Evolutionary conservation across 35 echinoderm and acorn worm species (phyloP).

Genomic region (Heliocidaris erythrogramma): DNA sequence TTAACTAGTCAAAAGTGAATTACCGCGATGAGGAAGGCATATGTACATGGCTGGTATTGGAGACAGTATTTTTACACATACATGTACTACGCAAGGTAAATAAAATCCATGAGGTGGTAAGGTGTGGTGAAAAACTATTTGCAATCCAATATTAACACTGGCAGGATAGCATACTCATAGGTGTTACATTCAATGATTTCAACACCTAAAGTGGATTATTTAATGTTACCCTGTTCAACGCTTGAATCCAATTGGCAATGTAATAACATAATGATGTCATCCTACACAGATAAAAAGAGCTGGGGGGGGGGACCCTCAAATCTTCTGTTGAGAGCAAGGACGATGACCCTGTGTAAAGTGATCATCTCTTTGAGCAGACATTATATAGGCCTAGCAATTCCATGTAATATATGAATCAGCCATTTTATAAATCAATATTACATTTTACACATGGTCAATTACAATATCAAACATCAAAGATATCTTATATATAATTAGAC

Average conservation of each 20-base stretch:
- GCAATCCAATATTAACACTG: background rate
- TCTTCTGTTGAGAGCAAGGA: too few relatives aligned
- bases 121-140: background rate
- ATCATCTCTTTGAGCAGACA: too few relatives aligned
- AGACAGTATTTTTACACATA: background rate
- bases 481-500: too few relatives aligned
- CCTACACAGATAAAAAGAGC: background rate
- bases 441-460: too few relatives aligned
- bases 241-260: background rate
- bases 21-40: too few relatives aligned
- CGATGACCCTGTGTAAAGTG: too few relatives aligned
- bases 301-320: background rate
- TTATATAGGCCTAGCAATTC: too few relatives aligned
- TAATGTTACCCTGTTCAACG: background rate
- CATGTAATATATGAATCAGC: too few relatives aligned
- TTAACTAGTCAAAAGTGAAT: background rate
- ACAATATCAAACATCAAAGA: too few relatives aligned
- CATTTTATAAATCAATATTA: too few relatives aligned
- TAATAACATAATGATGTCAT: background rate
- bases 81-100: background rate
- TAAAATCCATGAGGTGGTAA: background rate
- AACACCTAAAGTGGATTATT: background rate
- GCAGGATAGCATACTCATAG: too few relatives aligned
- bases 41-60: background rate
- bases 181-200: background rate